A percentile compares a stretch with the other conserved stretches of the same genome.
Evolutionary conservation across 2,113 vertebrate genomes (phyloP).

Genomic region (Hyla sarda): DNA sequence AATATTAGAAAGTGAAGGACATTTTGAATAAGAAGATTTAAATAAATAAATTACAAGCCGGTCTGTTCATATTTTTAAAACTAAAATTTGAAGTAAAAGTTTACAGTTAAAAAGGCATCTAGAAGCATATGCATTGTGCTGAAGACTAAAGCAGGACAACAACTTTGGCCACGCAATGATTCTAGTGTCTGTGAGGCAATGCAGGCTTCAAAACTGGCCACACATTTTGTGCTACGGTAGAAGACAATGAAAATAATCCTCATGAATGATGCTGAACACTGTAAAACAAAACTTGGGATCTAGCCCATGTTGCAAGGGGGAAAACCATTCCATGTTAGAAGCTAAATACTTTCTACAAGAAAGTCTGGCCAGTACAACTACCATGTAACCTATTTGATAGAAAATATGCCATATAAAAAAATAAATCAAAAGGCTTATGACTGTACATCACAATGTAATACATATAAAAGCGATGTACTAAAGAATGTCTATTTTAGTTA

Average conservation of each 20-base stretch:
- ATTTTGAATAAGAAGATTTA: slow-evolving; percentile 77
- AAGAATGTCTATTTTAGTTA: too few species aligned
- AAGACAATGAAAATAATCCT: neutral
- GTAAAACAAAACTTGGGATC: neutral
- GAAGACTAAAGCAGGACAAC: neutral
- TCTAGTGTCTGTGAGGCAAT: neutral
- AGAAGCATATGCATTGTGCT: neutral
- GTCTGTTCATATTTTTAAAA: slow-evolving; percentile 9
- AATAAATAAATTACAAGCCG: slow-evolving; percentile 83
- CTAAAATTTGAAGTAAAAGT: neutral
- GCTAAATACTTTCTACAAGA: too few species aligned
- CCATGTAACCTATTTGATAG: too few species aligned
- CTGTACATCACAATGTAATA: too few species aligned
- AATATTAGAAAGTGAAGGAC: slow-evolving; percentile 70
- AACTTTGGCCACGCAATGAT: neutral
- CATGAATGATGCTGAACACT: neutral
- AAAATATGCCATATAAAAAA: too few species aligned
- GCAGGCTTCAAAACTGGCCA: neutral
- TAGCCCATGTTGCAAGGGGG: neutral
- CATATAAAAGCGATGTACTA: too few species aligned
- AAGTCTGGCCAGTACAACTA: too few species aligned
- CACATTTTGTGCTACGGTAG: neutral
- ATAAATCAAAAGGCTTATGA: too few species aligned
- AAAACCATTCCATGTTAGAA: too few species aligned
- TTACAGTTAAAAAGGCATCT: slow-evolving; percentile 6